These are phyloP conservation scores for Psilanteris sp. DNA, from an alignment of 1,140 invertebrate species.

Conservation along the genomic window DNA sequence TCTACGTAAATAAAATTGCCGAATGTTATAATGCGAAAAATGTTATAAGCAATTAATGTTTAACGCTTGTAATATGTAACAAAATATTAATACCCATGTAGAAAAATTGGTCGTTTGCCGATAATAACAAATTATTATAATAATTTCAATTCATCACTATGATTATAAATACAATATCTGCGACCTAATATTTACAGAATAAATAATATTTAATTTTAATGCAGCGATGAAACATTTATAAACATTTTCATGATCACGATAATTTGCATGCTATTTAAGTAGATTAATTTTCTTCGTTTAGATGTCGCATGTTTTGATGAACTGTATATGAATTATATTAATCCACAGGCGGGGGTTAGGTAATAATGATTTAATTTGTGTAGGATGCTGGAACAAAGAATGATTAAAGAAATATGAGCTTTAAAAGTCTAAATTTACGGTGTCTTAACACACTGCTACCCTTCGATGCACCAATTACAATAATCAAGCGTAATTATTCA, in stretches of 20 bases:
- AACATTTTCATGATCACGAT: background rate
- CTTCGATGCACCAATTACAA: constrained; percentile 1
- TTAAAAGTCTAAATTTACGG: constrained; percentile 24
- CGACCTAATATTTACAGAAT: no score
- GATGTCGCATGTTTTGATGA: constrained; percentile 11
- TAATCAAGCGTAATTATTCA: constrained; percentile 37
- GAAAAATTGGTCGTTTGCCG: no score
- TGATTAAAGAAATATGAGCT: constrained; percentile 23
- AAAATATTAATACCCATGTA: no score
- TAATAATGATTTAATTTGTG: constrained; percentile 43
- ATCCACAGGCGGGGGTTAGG: constrained; percentile 17
- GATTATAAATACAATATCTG: no score
- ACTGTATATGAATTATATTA: constrained; percentile 21
- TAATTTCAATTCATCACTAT: no score
- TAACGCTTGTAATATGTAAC: no score
- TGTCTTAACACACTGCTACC: constrained; percentile 14
- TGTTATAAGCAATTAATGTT: no score
- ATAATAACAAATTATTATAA: no score
- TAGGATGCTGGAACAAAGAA: constrained; percentile 41
- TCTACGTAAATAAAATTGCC: no score
- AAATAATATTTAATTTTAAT: no score
- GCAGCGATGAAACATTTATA: no score
- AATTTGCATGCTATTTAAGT: constrained; percentile 13
- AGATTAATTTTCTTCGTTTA: constrained; percentile 11
- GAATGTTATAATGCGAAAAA: no score